Evolutionary conservation across 1,140 invertebrate species (phyloP).

Genomic region (Drosophila nasuta): DNA sequence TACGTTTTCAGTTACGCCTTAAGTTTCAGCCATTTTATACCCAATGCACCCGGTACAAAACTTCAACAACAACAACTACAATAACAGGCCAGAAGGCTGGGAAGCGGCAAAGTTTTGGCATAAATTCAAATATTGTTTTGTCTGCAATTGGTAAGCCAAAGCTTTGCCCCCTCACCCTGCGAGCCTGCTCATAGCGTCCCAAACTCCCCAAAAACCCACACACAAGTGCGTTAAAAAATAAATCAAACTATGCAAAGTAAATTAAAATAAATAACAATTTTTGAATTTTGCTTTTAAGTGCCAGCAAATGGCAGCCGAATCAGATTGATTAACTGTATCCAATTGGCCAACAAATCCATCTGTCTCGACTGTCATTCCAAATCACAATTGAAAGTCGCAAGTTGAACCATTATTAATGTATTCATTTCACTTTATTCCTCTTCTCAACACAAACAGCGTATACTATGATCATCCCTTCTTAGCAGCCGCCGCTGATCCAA

Average conservation of each 20-base stretch:
- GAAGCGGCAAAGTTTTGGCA: conserved; percentile 52
- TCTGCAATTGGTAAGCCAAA: conserved; percentile 35
- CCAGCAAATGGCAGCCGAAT: conserved; percentile 40
- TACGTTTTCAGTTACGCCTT: conserved; percentile 58
- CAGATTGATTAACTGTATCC: background rate
- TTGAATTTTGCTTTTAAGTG: conserved; percentile 84
- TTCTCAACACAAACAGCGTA: conserved; percentile 88
- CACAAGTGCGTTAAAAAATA: conserved; percentile 79
- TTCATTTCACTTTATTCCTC: conserved; percentile 77
- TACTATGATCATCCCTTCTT: conserved; percentile 99
- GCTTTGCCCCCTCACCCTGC: conserved; percentile 36
- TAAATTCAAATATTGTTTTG: conserved; percentile 29
- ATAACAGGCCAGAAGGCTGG: background rate
- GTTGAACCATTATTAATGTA: conserved; percentile 59
- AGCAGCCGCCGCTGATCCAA: conserved; percentile 94
- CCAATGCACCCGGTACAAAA: conserved; percentile 61
- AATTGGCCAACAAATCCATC: conserved; percentile 2
- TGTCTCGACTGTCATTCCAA: conserved; percentile 21
- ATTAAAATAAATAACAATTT: conserved; percentile 49
- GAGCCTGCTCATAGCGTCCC: conserved; percentile 37
- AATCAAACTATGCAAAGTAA: conserved; percentile 34
- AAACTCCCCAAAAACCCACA: conserved; percentile 39
- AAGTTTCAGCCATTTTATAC: conserved; percentile 64
- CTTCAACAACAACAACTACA: conserved; percentile 23
- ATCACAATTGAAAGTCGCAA: background rate